phyloP scores from a whole-genome alignment of 2,888 invertebrate genomes.

The Zootermopsis nevadensis region DNA sequence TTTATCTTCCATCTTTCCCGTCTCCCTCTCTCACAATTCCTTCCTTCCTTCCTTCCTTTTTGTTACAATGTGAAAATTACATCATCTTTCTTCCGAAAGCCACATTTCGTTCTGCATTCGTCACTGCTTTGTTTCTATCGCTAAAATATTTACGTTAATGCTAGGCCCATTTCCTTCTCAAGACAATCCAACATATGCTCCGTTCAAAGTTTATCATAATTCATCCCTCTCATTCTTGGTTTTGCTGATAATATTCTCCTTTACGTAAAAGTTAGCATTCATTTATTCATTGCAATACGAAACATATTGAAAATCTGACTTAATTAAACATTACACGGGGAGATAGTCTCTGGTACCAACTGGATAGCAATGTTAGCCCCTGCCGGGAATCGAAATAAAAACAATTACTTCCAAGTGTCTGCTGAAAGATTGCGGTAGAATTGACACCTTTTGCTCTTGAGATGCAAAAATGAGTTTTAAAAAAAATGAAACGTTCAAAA shows the following conservation, averaged over 20 bases:
- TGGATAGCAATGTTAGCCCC: too few relatives aligned
- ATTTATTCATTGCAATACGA: too few relatives aligned
- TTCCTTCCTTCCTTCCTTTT: constrained; percentile 47
- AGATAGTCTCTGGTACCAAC: too few relatives aligned
- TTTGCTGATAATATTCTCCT: not conserved
- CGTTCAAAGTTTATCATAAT: not conserved
- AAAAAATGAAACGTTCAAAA: not conserved
- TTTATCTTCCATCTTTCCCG: constrained; percentile 49
- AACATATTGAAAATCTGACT: too few relatives aligned
- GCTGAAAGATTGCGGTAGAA: not conserved
- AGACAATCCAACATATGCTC: not conserved
- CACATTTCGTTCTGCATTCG: too few relatives aligned
- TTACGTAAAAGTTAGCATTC: too few relatives aligned
- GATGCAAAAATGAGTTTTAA: not conserved
- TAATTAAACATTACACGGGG: too few relatives aligned
- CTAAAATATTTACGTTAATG: too few relatives aligned
- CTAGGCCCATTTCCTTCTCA: too few relatives aligned
- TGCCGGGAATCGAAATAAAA: too few relatives aligned
- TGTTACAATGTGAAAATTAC: constrained; percentile 50
- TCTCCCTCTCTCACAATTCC: not conserved
- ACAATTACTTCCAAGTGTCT: too few relatives aligned
- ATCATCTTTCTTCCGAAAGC: constrained; percentile 43
- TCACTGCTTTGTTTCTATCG: too few relatives aligned
- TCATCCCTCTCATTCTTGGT: not conserved
- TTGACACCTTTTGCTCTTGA: not conserved